A percentile compares a stretch with the other conserved stretches of the same genome.
Evolutionary conservation across 2,113 vertebrate species (phyloP).

Genomic region (Sinocyclocheilus grahami): DNA sequence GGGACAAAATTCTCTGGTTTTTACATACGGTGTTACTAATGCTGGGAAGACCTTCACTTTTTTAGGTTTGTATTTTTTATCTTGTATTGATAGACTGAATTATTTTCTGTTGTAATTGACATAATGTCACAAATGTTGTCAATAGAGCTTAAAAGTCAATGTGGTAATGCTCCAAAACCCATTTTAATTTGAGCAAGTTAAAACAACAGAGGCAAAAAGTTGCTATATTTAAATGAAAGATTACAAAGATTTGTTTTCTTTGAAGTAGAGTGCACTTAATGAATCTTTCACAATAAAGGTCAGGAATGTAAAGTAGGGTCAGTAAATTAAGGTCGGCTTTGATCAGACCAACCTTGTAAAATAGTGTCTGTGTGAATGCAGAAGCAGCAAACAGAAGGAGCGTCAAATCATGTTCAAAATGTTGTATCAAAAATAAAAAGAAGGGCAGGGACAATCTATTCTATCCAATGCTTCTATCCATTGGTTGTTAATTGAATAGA

Average conservation of each 20-base stretch:
- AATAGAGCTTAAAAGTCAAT: no score
- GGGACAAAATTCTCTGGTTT: slow-evolving; percentile 87
- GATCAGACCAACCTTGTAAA: background rate
- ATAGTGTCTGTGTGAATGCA: background rate
- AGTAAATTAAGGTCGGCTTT: background rate
- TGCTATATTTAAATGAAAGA: background rate
- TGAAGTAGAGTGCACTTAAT: background rate
- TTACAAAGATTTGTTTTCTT: background rate
- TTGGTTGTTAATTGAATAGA: background rate
- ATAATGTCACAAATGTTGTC: background rate
- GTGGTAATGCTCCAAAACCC: no score
- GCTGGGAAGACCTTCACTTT: slow-evolving; percentile 96
- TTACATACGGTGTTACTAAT: slow-evolving; percentile 94
- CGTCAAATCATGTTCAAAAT: background rate
- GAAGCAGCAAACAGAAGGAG: background rate
- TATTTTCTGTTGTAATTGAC: background rate
- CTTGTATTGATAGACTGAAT: background rate
- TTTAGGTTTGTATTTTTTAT: slow-evolving; percentile 77
- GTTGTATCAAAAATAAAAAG: background rate
- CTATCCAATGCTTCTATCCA: background rate
- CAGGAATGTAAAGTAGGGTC: background rate
- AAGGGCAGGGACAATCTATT: background rate
- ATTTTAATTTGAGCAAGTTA: no score
- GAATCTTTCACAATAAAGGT: background rate
- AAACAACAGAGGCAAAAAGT: background rate